A percentile compares a stretch with the other conserved stretches of the same genome.
These are phyloP conservation scores for Augochlorella aurata DNA, from an alignment of 2,888 invertebrate species.

Conservation along the genomic window DNA sequence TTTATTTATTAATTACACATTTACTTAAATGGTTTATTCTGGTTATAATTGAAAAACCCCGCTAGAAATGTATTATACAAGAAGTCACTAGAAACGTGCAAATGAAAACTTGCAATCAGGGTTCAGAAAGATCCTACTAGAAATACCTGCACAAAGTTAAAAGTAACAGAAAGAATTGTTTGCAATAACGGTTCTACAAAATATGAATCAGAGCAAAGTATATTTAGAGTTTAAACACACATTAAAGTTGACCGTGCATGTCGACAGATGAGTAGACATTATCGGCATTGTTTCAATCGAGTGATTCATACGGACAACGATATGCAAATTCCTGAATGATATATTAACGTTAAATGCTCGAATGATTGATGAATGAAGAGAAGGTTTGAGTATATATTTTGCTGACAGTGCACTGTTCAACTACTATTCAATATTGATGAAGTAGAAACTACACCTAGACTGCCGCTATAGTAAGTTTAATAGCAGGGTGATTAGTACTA, in stretches of 20 bases:
- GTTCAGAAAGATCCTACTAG: background rate
- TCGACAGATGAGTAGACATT: background rate
- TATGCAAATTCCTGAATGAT: background rate
- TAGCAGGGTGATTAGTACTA: too few relatives aligned
- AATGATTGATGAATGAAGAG: background rate
- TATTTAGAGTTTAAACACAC: background rate
- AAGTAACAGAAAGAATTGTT: background rate
- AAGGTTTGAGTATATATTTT: background rate
- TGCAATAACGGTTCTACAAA: background rate
- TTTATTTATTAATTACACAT: too few relatives aligned
- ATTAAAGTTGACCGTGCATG: background rate
- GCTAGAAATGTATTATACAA: too few relatives aligned
- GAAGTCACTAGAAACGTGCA: too few relatives aligned
- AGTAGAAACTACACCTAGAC: background rate
- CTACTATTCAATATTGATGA: background rate
- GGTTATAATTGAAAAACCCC: too few relatives aligned
- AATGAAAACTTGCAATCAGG: too few relatives aligned
- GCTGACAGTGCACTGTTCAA: background rate
- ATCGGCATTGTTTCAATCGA: background rate
- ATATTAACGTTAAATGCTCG: background rate
- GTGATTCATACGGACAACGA: background rate
- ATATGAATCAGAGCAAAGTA: background rate
- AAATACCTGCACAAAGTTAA: background rate
- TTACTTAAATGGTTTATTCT: too few relatives aligned
- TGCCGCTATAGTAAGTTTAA: too few relatives aligned